phyloP scores from a whole-genome alignment of 2,888 invertebrate species.

The Coelinius sp. region DNA sequence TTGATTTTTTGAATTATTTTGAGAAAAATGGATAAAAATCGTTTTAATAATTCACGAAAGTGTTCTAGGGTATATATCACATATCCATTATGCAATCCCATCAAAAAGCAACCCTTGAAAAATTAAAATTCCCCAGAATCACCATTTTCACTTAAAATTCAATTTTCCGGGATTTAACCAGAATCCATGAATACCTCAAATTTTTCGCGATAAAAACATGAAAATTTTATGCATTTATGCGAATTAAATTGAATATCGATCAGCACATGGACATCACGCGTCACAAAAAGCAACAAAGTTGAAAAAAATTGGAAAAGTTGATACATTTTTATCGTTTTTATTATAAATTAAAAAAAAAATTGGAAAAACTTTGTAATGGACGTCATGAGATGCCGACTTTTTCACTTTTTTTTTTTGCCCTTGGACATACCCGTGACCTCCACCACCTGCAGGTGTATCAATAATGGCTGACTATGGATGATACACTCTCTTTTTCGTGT shows the following conservation, averaged over 20 bases:
- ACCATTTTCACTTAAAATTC: not conserved
- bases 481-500: not conserved
- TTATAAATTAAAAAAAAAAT: not conserved
- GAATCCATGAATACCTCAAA: conserved; percentile 9
- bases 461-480: not conserved
- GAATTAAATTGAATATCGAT: conserved; percentile 1
- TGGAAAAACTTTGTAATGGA: conserved; percentile 7
- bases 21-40: too few species aligned
- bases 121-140: not conserved
- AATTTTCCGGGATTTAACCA: not conserved
- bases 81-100: not conserved
- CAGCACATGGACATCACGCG: not conserved
- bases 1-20: not conserved
- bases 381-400: not conserved
- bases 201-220: not conserved
- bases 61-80: not conserved
- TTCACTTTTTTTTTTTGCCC: conserved; percentile 7
- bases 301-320: not conserved
- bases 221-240: not conserved
- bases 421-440: conserved; percentile 28
- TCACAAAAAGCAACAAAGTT: not conserved
- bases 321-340: not conserved
- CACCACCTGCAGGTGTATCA: conserved; percentile 20
- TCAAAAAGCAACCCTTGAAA: not conserved
- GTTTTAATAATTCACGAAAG: not conserved